Base-by-base conservation (phyloP, 2,113 vertebrate species). In the Zootoca vivipara region DNA sequence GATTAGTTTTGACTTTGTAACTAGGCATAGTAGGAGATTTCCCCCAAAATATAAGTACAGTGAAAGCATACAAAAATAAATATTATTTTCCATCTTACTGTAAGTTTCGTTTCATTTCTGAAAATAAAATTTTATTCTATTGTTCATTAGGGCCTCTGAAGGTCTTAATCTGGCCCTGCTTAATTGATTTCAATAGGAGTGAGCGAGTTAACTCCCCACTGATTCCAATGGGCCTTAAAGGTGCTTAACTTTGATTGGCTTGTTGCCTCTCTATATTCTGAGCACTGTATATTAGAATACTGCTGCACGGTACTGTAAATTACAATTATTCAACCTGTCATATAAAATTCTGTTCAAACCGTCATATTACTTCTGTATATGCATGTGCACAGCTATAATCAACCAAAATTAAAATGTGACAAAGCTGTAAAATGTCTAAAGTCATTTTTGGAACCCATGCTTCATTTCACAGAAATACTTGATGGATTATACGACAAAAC, bases 331-430 rank as follows among this genome's bases (percentile, higher is more conserved):
- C 30, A 52, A 12, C 4, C 5, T 91, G 38, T 1, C 4, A 0
- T 56, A 30, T 62, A 75, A 90, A 91, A 65, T 70, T 30, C 65
- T 87, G 10, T 88, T 56, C 16, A 88, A 87, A 87, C 35, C 86
- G 38, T 5, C 7, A 81, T 88, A 78, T 85, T 1, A 1, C 42
- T 79, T 28, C 15, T 0, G 35, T 85, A 80, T 1, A 52, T 89
- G 42, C 15, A 20, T 83, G 9, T 22, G 67, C 2, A 5, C 85
- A 91, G 4, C 40, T 88, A 78, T 4, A 85, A 40, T 86, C 58
- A 84, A 82, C 42, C 72, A 65, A 84, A 84, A 87, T 87, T 84
- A 22, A 0, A 1, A 69, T 83, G 64, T 1, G 33, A 35, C 78
- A 72, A 2, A 90, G 62, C 75, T 74, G 70, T 79, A 89, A 89